Conservation (phyloP, 2,113 vertebrate genomes). For the Neotragus moschatus region DNA sequence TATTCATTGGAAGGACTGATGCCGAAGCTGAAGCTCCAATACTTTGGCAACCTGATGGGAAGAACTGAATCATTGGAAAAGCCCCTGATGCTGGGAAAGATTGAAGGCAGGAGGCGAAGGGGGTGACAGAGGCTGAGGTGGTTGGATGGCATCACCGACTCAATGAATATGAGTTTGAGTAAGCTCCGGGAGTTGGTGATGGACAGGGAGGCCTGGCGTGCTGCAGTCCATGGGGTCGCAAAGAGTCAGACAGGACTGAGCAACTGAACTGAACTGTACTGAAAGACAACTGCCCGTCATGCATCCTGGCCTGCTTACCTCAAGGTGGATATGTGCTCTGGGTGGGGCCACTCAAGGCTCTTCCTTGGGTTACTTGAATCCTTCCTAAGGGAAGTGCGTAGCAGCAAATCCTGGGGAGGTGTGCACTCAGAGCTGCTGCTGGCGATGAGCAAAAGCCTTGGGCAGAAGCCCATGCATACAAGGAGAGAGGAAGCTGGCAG, state of each 20-base stretch:
- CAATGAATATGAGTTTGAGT: no score
- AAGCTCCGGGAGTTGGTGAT: no score
- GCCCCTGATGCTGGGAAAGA: background rate
- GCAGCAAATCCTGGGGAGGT: background rate
- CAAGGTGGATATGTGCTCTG: background rate
- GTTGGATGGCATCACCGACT: background rate
- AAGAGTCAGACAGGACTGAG: no score
- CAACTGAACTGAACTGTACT: no score
- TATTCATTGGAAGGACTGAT: background rate
- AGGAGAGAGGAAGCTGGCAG: background rate
- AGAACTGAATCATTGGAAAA: background rate
- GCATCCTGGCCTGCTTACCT: background rate
- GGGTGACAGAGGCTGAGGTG: background rate
- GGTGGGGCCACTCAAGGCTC: background rate
- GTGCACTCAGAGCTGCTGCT: background rate
- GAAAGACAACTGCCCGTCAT: background rate
- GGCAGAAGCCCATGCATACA: background rate
- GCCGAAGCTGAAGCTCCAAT: background rate
- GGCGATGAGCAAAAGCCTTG: background rate
- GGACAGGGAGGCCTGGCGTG: no score
- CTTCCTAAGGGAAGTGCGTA: background rate
- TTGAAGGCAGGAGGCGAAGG: background rate
- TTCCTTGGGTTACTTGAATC: background rate
- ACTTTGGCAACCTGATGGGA: background rate
- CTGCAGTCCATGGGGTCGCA: no score